These are phyloP conservation scores for Copidosoma floridanum DNA, from an alignment of 1,140 invertebrate species.

Conservation along the genomic window DNA sequence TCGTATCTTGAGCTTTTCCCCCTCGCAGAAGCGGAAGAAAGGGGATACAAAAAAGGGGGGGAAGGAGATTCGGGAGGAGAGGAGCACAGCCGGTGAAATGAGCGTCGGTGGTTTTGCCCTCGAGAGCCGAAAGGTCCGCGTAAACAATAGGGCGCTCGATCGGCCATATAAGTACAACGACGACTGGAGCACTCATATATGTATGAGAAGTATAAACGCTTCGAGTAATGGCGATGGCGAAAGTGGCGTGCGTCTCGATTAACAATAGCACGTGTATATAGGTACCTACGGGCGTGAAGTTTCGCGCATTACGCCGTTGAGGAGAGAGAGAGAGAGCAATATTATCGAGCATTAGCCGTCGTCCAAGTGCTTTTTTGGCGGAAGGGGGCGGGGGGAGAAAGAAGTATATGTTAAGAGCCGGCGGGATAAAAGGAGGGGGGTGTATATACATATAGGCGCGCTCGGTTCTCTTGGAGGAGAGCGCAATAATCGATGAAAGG, in stretches of 20 bases:
- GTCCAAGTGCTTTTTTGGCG: slow-evolving; percentile 21
- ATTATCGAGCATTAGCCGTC: slow-evolving; percentile 50
- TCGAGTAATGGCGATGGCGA: too few relatives aligned
- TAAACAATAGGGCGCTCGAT: neutral
- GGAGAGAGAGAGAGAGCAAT: slow-evolving; percentile 30
- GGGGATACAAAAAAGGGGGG: neutral
- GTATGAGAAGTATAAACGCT: neutral
- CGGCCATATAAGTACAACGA: too few relatives aligned
- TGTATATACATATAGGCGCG: too few relatives aligned
- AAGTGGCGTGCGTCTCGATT: too few relatives aligned
- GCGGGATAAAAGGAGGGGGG: slow-evolving; percentile 47
- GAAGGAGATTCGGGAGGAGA: slow-evolving; percentile 4
- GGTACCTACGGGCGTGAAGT: slow-evolving; percentile 1
- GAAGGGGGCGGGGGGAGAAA: slow-evolving; percentile 30
- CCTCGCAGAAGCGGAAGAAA: neutral
- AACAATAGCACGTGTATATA: too few relatives aligned
- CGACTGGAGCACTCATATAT: too few relatives aligned
- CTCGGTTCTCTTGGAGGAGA: too few relatives aligned
- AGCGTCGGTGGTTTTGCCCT: neutral
- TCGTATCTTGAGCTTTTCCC: too few relatives aligned
- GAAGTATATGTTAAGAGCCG: slow-evolving; percentile 16
- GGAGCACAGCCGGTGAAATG: slow-evolving; percentile 29
- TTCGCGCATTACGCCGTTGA: slow-evolving; percentile 7
- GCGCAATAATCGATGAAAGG: slow-evolving; percentile 57
- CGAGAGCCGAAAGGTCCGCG: neutral